Base-by-base conservation (phyloP, 2,113 vertebrate species). In the Epinephelus fuscoguttatus region DNA sequence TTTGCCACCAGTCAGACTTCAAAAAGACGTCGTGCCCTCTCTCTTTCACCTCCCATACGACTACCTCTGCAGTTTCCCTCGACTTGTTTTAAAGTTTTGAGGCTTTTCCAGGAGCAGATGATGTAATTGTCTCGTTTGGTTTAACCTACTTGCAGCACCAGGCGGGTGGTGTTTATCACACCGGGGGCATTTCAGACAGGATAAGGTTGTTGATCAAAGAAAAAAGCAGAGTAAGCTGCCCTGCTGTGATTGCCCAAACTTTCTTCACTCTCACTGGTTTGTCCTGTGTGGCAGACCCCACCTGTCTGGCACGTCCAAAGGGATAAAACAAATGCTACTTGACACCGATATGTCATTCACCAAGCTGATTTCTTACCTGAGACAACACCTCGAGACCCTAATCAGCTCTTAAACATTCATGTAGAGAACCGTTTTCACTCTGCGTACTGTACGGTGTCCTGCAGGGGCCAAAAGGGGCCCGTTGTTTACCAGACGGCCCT, bases 311-410 rank as follows among this genome's bases (percentile, higher is more conserved):
- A 4, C 12, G 6, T 84, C 78, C 57, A 27, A 1, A 7, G 78
- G 52, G 73, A 70, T 40, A 12, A 85, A 91, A 85, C 84, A 84
- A 91, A 74, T 0, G 30, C 76, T 63, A 3, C 30, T 1, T 83
- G 85, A 84, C 92, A 91, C 81, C n/a, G 30, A 89, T 87, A 6
- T 89, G 90, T 91, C 88, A 87, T 47, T 75, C 73, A 68, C 7
- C 2, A 11, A 19, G 21, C 7, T 56, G 45, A 21, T 37, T n/a
- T 47, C 69, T 75, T 60, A 83, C 89, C 74, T 86, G 82, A 21
- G 81, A 30, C 8, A 42, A 23, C 21, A 21, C 75, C 56, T 23
- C 3, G 73, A 78, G 66, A 75, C 7, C 10, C 14, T 37, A 57
- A 66, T 53, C 59, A 40, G 50, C 47, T 4, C 9, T 67, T 55